Evolutionary conservation across 2,113 vertebrate genomes (phyloP).

Genomic region (Atlantisia rogersi): DNA sequence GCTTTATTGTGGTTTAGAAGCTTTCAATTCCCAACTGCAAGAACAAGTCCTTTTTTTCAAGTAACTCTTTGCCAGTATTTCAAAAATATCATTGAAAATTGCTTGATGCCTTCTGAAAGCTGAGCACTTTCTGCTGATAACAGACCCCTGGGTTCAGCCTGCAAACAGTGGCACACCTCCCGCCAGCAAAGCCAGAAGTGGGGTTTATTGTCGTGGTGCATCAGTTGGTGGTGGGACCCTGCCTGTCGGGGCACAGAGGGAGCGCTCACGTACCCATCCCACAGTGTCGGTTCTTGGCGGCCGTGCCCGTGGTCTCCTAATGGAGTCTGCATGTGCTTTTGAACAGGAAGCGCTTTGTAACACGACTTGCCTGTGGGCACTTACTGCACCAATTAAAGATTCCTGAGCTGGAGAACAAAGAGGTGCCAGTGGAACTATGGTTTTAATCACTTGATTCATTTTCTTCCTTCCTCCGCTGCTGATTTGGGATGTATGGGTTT

Average conservation of each 20-base stretch:
- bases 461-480: constrained; percentile 52
- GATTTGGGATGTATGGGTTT: constrained; percentile 38
- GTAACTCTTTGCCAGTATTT: constrained; percentile 51
- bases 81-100: background rate
- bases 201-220: background rate
- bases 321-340: constrained; percentile 42
- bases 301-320: background rate
- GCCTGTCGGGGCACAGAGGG: background rate
- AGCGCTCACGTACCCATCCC: background rate
- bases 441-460: constrained; percentile 45
- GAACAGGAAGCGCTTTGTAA: constrained; percentile 63
- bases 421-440: constrained; percentile 38
- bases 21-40: constrained; percentile 66
- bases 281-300: constrained; percentile 7
- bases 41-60: constrained; percentile 58
- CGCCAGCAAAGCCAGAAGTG: background rate
- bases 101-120: background rate
- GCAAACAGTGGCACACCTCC: background rate
- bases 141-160: background rate
- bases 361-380: constrained; percentile 62
- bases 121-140: background rate
- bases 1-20: constrained; percentile 73
- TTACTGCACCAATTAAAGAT: constrained; percentile 43
- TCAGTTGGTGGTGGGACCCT: background rate
- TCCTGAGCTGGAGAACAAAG: constrained; percentile 62